Evolutionary conservation across 2,113 vertebrate genomes (phyloP), one percentile per base, ranked within the genome.

Genomic region (Microtus pennsylvanicus): DNA sequence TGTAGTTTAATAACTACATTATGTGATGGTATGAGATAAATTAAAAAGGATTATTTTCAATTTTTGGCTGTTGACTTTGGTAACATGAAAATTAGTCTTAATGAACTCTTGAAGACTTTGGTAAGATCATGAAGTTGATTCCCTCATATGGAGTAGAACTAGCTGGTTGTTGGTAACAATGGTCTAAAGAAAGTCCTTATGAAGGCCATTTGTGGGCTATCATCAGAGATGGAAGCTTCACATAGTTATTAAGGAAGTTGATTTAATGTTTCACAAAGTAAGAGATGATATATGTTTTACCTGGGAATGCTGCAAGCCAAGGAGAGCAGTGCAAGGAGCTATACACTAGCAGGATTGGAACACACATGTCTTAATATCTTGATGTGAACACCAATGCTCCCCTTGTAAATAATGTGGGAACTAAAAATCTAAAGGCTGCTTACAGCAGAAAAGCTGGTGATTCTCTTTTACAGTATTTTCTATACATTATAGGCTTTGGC

Each of bases 141-240:
- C 8, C 61, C 16, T 50, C 33, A 16, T 55, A 33, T 17, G 47
- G 4, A 2, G 1, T 38, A 47, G 7, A 38, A 26, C 3, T 33
- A 16, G 17, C 61, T 0, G n/a, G 26, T 47, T 17, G 45, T 26
- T 61, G 81, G 13, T n/a, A 2, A 75, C 4, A 35, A n/a, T 38
- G 28, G 3, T 6, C 11, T 55, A 45, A 13, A 11, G 9, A 1
- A 42, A 8, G 82, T 22, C 1, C 0, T 14, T 7, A 26, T 21
- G 26, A 2, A 75, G 58, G 7, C 13, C 28, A 9, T 58, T 26
- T 74, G 5, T 35, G 58, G 33, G 8, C 13, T 24, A 26, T 11
- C 55, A 26, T 70, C 22, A 42, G 14, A 81, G 14, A 0, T 22
- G 1, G 11, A 52, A 80, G 24, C 9, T 12, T 88, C 24, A 26